A percentile compares a stretch with the other conserved stretches of the same genome.
These are phyloP conservation scores for Drosophila murphyi DNA, from an alignment of 1,140 invertebrate species.

Conservation along the genomic window DNA sequence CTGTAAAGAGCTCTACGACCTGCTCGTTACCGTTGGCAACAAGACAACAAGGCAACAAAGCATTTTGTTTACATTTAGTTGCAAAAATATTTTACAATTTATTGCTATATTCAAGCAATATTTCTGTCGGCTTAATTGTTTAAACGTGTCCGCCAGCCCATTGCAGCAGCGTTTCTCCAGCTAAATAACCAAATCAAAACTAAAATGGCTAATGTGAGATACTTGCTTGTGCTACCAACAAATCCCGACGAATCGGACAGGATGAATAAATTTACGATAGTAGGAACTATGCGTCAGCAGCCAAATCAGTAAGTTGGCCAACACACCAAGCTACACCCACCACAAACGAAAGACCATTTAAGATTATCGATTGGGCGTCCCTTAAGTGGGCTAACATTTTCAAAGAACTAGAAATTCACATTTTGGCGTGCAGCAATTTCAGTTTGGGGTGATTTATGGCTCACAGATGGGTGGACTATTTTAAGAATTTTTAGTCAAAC, in stretches of 20 bases:
- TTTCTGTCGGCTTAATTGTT: slow-evolving; percentile 5
- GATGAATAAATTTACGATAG: slow-evolving; percentile 43
- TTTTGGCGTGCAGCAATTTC: slow-evolving; percentile 52
- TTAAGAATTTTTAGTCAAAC: not conserved
- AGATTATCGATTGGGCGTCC: slow-evolving; percentile 54
- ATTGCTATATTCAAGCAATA: not conserved
- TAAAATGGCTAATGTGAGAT: slow-evolving; percentile 64
- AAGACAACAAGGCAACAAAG: slow-evolving; percentile 3
- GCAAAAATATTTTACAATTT: slow-evolving; percentile 7
- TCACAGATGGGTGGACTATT: slow-evolving; percentile 20
- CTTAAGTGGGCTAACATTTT: not conserved
- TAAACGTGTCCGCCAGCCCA: not conserved
- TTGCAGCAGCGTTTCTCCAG: not conserved
- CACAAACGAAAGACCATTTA: not conserved
- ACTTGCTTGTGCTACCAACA: slow-evolving; percentile 45
- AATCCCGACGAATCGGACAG: slow-evolving; percentile 38
- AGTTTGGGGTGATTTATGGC: slow-evolving; percentile 37
- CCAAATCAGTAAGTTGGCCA: slow-evolving; percentile 58
- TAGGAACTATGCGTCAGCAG: slow-evolving; percentile 34
- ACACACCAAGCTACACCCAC: not conserved
- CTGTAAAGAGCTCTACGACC: slow-evolving; percentile 37
- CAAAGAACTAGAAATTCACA: slow-evolving; percentile 13
- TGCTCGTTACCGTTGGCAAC: slow-evolving; percentile 43
- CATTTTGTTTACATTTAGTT: slow-evolving; percentile 30
- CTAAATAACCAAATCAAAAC: not conserved